Evolutionary conservation across 2,888 invertebrate species (phyloP), one percentile per base, ranked within the genome.

Genomic region (Mythimna pallens): DNA sequence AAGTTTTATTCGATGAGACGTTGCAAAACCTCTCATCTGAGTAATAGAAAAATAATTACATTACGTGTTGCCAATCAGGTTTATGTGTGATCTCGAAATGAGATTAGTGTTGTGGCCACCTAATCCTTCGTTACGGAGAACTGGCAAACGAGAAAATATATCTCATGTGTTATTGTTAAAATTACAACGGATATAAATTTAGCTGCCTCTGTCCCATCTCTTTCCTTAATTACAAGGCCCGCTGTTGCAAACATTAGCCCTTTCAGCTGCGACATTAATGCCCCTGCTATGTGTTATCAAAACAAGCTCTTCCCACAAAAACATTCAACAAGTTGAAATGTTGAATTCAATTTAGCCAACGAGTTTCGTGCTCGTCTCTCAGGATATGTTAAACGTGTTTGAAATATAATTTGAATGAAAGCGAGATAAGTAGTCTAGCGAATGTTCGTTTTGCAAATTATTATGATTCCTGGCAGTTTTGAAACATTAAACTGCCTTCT

Each of bases 221-320:
- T 74, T 74, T 70, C 64, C 82, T 84, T 89, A 90, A 91, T 91
- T 89, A 88, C 83, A 88, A 86, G 79, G 69, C 83, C 80, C 78
- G 76, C 72, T 80, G 86, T 83, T 78, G 81, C 86, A 87, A 88
- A 88, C 88, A 82, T 76, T 73, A 69, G n/a, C 82, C 73, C 77
- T 76, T 76, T 84, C 81, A 83, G 64, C 62, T 68, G 69, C 64
- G 81, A 71, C 76, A 80, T 83, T 74, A 78, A 75, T 76, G 66
- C 64, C 61, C 47, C 14, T 40, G 66, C 69, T 70, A 73, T 72
- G 77, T 80, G 80, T 76, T 83, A 81, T 76, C 80, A 80, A 80
- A 82, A 64, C 67, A 68, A 73, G 54, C 34, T 58, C 55, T 74
- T 58, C 50, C 61, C 52, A 71, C 70, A 68, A 73, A 81, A 79